Base-by-base conservation (phyloP, 2,113 vertebrate species). In the Pseudopodoces humilis region DNA sequence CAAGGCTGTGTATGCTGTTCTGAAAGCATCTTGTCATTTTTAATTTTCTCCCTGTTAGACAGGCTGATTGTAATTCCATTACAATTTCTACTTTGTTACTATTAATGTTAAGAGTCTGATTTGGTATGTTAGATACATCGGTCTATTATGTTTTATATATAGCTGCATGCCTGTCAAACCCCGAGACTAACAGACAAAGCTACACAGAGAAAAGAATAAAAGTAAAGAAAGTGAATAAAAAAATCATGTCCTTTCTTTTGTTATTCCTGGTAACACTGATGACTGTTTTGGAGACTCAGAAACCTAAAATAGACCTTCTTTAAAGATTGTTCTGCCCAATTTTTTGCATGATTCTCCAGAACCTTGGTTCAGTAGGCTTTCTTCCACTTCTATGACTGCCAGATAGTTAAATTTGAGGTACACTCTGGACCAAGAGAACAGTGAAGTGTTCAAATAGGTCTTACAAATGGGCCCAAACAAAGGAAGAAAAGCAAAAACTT, bases 71-170 rank as follows among this genome's bases (percentile, higher is more conserved):
- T 56, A 65, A 92, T 89, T 68, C 72, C 19, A 62, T 55, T 89
- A 65, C 59, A 72, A 85, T 94, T 89, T 87, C 67, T 56, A 13
- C 75, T 95, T 95, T 87, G 33, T 86, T 94, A 43, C 83, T 86
- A 31, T 79, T 92, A 86, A 82, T 46, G 31, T 60, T 92, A 62
- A 84, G 27, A 89, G 53, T 43, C 67, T 92, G 55, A 69, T 92
- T 90, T 60, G 17, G 17, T 80, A 15, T 90, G 63, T 87, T 69
- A 85, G 35, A 35, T 86, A 58, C 72, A 55, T 74, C 65, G 27
- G 47, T 80, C 79, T 75, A 49, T 88, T 94, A 52, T 78, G 37
- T 81, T 92, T 88, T 91, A 80, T 93, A 86, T 81, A 83, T 93
- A 94, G 71, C 63, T 92, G 6, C 21, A 47, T 76, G 52, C 24